phyloP scores from a whole-genome alignment of 2,113 vertebrate species.

The Pogonocichla stellata region DNA sequence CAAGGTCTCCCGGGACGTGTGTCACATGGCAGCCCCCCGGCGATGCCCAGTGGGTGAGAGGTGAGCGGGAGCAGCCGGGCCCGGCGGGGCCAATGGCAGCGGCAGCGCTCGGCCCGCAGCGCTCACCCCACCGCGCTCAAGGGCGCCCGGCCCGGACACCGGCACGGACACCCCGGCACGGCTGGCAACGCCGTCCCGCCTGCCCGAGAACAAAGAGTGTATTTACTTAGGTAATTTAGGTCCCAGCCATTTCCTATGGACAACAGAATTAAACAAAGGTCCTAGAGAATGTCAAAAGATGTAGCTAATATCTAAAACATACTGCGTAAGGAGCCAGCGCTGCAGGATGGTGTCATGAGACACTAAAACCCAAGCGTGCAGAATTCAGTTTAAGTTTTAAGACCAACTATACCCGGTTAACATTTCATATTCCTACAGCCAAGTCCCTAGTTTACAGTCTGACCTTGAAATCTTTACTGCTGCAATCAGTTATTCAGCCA shows the following conservation, averaged over 20 bases:
- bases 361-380: background rate
- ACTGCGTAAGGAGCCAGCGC: accelerated
- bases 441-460: background rate
- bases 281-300: background rate
- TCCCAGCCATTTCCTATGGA: background rate
- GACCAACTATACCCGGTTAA: background rate
- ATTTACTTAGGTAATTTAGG: background rate
- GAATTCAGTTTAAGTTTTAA: background rate
- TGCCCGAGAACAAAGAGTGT: accelerated
- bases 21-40: constrained; percentile 67
- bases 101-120: constrained; percentile 52
- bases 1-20: constrained; percentile 72
- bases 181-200: background rate
- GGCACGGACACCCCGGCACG: background rate
- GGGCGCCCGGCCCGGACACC: background rate
- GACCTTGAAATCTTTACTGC: background rate
- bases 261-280: background rate
- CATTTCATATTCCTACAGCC: background rate
- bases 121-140: constrained; percentile 78
- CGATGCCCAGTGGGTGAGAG: constrained; percentile 82
- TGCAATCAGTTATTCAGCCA: background rate
- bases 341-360: background rate
- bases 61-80: constrained; percentile 72
- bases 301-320: background rate
- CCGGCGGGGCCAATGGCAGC: constrained; percentile 80